phyloP scores from a whole-genome alignment of 2,113 vertebrate species.

The Coptodon bakossiorum region DNA sequence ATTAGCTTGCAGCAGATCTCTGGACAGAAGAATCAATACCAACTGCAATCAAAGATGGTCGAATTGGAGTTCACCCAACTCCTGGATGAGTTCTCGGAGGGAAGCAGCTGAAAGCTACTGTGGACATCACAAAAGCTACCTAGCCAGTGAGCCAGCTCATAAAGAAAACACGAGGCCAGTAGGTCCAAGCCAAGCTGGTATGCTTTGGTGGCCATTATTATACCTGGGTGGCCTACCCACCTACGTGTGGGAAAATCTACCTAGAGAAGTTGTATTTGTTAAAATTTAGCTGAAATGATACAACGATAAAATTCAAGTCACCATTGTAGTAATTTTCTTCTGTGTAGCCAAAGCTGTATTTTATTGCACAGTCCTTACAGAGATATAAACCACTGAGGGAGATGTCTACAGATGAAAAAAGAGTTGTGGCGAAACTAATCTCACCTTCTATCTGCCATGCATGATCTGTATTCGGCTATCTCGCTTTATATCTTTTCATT shows the following conservation, averaged over 20 bases:
- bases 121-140: not conserved
- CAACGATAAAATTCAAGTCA: not conserved
- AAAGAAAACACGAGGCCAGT: not conserved
- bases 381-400: not conserved
- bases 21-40: not conserved
- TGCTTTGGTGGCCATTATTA: not conserved
- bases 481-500: not conserved
- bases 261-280: not conserved
- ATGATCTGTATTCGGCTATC: not conserved
- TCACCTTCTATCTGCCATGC: not conserved
- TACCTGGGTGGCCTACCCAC: not conserved
- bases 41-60: not conserved
- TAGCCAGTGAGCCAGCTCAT: not conserved
- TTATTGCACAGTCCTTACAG: not conserved
- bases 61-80: not conserved
- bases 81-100: not conserved
- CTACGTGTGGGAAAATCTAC: not conserved
- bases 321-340: not conserved
- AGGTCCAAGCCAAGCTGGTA: not conserved
- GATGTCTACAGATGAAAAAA: not conserved
- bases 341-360: not conserved
- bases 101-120: not conserved
- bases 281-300: not conserved
- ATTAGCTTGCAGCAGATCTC: not conserved
- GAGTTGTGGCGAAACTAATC: not conserved